phyloP scores from a whole-genome alignment of 2,797 vertebrate species.

The Acrossocheilus fasciatus region DNA sequence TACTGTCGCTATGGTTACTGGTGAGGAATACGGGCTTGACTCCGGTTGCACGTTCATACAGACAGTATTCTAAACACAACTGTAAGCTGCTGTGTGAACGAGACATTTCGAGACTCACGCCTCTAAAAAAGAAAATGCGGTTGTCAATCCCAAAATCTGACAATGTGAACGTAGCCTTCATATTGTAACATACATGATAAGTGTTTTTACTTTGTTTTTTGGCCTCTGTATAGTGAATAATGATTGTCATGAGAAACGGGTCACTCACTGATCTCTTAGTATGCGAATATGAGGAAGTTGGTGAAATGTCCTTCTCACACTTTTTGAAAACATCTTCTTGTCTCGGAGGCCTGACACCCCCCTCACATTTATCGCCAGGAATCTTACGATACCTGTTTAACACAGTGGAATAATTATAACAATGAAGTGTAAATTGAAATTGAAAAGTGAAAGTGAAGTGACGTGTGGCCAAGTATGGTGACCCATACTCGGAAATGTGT shows the following conservation, averaged over 20 bases:
- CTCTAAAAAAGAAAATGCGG: too few species aligned
- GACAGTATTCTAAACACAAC: too few species aligned
- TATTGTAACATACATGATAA: not conserved
- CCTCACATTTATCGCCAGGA: conserved; percentile 79
- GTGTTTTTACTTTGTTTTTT: not conserved
- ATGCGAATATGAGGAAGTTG: conserved; percentile 55
- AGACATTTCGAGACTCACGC: too few species aligned
- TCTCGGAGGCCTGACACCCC: conserved; percentile 74
- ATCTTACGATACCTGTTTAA: conserved; percentile 80
- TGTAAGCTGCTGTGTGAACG: too few species aligned
- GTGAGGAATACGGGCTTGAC: too few species aligned
- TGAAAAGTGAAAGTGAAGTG: too few species aligned
- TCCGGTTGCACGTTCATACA: too few species aligned
- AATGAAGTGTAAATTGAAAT: not conserved
- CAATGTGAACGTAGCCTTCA: too few species aligned
- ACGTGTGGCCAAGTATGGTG: too few species aligned
- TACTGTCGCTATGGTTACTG: too few species aligned
- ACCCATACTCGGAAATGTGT: too few species aligned
- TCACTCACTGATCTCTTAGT: conserved; percentile 73
- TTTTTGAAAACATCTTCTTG: conserved; percentile 64
- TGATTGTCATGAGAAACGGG: not conserved
- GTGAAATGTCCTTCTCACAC: conserved; percentile 70
- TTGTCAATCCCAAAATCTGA: too few species aligned
- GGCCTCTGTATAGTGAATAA: not conserved
- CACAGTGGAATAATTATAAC: conserved; percentile 18